A percentile compares a stretch with the other conserved stretches of the same genome.
Evolutionary conservation across 2,113 vertebrate species (phyloP).

Genomic region (Pholis gunnellus): DNA sequence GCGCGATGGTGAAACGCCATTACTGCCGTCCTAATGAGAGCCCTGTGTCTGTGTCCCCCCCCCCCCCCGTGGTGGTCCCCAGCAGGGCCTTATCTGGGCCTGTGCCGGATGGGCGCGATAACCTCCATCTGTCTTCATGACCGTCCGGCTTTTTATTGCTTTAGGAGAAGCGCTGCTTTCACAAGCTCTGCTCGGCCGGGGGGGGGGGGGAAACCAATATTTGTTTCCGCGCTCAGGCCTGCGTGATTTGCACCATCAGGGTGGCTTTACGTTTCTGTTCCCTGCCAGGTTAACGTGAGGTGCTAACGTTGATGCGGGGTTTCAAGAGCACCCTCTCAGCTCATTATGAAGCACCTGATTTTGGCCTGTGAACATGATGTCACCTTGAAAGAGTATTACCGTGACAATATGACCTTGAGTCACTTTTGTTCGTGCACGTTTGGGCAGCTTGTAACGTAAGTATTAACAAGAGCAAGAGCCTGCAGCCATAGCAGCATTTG

Average conservation of each 20-base stretch:
- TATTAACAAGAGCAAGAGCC: not conserved
- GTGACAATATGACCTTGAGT: not conserved
- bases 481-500: not conserved
- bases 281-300: slow-evolving; percentile 23
- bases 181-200: slow-evolving; percentile 35
- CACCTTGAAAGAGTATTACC: not conserved
- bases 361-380: not conserved
- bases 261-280: slow-evolving; percentile 27
- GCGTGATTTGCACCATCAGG: slow-evolving; percentile 42
- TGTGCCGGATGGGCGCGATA: slow-evolving; percentile 55
- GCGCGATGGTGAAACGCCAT: slow-evolving; percentile 60
- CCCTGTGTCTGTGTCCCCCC: slow-evolving; percentile 36
- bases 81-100: slow-evolving; percentile 61
- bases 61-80: slow-evolving; percentile 54
- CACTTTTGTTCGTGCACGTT: not conserved
- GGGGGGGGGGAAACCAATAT: slow-evolving; percentile 69
- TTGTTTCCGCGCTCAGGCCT: slow-evolving; percentile 31
- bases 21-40: slow-evolving; percentile 69
- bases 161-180: slow-evolving; percentile 66
- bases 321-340: slow-evolving; percentile 4
- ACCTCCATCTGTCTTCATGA: slow-evolving; percentile 82
- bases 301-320: not conserved
- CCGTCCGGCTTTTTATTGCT: slow-evolving; percentile 76
- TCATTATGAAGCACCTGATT: slow-evolving; percentile 5
- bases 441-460: not conserved